Base-by-base conservation (phyloP, 2,113 vertebrate species). In the Cryptomyrus ogoouensis region DNA sequence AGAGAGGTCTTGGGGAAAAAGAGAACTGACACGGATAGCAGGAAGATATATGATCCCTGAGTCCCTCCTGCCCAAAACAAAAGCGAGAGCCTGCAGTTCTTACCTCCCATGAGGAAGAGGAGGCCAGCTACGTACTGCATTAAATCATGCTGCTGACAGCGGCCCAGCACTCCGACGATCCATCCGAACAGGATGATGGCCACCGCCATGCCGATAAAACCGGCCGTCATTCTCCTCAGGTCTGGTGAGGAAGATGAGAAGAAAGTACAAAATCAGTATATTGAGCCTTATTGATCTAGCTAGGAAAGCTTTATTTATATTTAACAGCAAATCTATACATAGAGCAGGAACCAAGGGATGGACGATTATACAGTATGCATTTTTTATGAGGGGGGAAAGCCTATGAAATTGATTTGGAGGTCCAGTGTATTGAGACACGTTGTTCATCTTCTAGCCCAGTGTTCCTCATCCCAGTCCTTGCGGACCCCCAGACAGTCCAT, bases 51-150 rank as follows among this genome's bases (percentile, higher is more conserved):
- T 42, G 74, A 80, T 39, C 13, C 70, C 70, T 15, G 2, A 35
- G 35, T 80, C 74, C 15, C 74, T 19, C 15, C 35, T 5, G 35
- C 35, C 17, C 74, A 42, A 80, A 58, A 56, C 31, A 88, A 58
- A 88, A 5, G 35, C 31, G 5, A 62, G 66, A 47, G 42, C 5
- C 12, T 50, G 90, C 86, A 58, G 83, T 89, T 89, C 96, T 97
- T 93, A 98, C 98, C 98, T 97, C 97, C 98, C 98, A 98, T 98
- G 91, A 98, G 96, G 92, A 98, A 98, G 90, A 98, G 97, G 91
- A 98, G 96, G 91, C 98, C 98, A 19, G 98, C 97, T 90, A 98
- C 98, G 5, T 98, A 98, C 95, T 98, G 97, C 98, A 98, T 98
- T 91, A 98, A 96, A 94, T 98, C 97, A 91, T 98, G 97, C 94